These are phyloP conservation scores for Cyanistes caeruleus DNA, from an alignment of 2,113 vertebrate species.

Conservation along the genomic window DNA sequence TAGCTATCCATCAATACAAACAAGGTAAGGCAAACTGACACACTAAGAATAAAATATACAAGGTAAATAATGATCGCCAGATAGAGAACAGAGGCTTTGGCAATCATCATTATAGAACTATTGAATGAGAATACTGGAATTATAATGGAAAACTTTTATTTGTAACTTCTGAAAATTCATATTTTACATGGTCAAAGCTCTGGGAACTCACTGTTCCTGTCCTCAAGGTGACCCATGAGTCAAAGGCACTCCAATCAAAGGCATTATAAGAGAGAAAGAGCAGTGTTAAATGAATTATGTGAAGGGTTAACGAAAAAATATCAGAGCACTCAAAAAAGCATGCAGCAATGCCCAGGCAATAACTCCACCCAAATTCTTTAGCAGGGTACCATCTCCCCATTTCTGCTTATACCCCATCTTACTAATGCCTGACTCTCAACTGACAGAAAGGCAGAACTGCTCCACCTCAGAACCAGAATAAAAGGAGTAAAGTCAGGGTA, in stretches of 20 bases:
- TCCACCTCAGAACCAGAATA: background rate
- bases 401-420: background rate
- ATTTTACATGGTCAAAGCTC: background rate
- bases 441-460: background rate
- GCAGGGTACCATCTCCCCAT: background rate
- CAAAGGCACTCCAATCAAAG: background rate
- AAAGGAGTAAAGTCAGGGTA: background rate
- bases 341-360: background rate
- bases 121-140: background rate
- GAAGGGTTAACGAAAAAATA: background rate
- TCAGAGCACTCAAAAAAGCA: background rate
- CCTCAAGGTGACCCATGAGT: background rate
- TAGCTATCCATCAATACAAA: background rate
- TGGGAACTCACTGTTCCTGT: background rate
- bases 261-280: background rate
- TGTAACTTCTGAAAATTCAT: background rate
- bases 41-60: background rate
- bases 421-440: background rate
- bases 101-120: background rate
- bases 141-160: background rate
- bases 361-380: background rate
- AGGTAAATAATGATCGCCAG: background rate
- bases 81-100: background rate
- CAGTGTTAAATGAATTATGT: background rate
- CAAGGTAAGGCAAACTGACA: slow-evolving; percentile 3